Conservation (phyloP, 1,140 invertebrate genomes). For the Aphaenogaster ashmeadi region DNA sequence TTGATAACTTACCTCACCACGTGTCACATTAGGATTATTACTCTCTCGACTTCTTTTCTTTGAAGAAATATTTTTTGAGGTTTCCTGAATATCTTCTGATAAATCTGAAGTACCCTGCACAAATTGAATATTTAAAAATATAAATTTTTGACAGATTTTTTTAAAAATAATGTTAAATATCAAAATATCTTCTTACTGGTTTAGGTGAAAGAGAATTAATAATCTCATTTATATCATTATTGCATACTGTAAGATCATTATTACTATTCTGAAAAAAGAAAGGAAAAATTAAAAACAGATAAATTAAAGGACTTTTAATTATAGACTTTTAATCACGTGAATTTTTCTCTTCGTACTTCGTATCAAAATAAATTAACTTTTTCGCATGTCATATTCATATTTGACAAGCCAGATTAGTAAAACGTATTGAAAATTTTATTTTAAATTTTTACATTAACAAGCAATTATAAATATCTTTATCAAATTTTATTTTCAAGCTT, state of each 20-base stretch:
- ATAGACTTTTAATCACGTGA: too few species aligned
- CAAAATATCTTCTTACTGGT: neutral
- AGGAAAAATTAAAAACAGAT: neutral
- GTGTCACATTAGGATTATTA: neutral
- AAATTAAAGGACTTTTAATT: too few species aligned
- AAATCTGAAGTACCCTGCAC: neutral
- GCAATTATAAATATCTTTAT: too few species aligned
- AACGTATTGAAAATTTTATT: neutral
- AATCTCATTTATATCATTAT: neutral
- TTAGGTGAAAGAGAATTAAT: neutral
- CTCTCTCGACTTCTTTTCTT: neutral
- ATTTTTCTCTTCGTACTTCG: too few species aligned
- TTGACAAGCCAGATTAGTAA: too few species aligned
- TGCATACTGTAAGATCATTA: neutral
- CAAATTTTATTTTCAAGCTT: too few species aligned
- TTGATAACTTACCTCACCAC: slow-evolving; percentile 5
- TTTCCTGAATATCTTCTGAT: neutral
- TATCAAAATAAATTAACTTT: too few species aligned
- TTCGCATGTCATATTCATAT: too few species aligned
- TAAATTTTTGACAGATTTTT: too few species aligned
- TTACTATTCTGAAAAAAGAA: neutral
- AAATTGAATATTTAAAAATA: slow-evolving; percentile 8
- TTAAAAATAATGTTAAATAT: neutral
- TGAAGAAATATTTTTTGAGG: neutral
- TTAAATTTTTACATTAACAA: too few species aligned